Base-by-base conservation (phyloP, 2,113 vertebrate species). In the Haliaeetus leucogaster region DNA sequence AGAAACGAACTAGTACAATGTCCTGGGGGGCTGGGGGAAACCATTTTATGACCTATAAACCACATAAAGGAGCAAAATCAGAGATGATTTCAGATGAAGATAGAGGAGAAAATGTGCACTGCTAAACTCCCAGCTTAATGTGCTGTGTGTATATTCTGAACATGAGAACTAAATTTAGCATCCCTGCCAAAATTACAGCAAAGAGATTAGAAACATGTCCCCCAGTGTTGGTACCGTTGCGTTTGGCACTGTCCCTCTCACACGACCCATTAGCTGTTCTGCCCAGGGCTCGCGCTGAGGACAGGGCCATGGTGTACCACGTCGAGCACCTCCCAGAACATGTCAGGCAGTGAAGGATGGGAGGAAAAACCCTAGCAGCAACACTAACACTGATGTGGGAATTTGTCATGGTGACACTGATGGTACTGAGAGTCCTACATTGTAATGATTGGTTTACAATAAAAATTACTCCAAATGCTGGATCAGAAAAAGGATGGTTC, bases 381-480 rank as follows among this genome's bases (percentile, higher is more conserved):
- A 95, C 67, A 77, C 47, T 73, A n/a, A 34, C 32, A 2, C 22
- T 19, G 47, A 32, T 27, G 43, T 42, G 86, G 78, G 95, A 66
- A 97, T 97, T 56, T 94, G 78, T 97, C 96, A 90, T 12, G 65
- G 43, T 93, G 96, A 90, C 97, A 90, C 34, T 36, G 66, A 94
- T 67, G 74, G 93, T 29, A 94, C 92, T 78, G 84, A 97, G 93
- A 87, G 71, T 79, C 94, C 80, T 94, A 84, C 93, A 95, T 63
- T 53, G 43, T 30, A 78, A 95, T 85, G 95, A 96, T 81, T 65
- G 87, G 67, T 91, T 97, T 91, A 97, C 85, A 85, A 86, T 91
- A 81, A 97, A 96, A 93, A 91, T 91, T 95, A 95, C 95, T 97
- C 23, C 58, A 40, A 93, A 91, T 67, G 96, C 81, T 88, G 93